Evolutionary conservation across 1,140 invertebrate genomes (phyloP).

Genomic region (Brachionus calyciflorus): DNA sequence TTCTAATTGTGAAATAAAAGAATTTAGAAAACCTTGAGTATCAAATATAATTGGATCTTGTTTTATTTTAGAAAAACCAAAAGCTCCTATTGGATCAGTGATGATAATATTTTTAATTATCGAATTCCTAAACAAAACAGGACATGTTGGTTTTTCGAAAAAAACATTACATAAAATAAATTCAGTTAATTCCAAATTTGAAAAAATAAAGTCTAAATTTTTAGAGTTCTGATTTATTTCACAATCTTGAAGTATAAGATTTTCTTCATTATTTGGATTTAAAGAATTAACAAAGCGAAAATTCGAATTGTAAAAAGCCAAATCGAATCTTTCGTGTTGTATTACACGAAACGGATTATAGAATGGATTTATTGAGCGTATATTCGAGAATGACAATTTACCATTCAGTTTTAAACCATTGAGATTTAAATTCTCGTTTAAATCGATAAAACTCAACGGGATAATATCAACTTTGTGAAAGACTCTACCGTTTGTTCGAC

Average conservation of each 20-base stretch:
- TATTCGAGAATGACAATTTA: conserved; percentile 4
- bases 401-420: conserved; percentile 5
- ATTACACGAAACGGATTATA: conserved; percentile 7
- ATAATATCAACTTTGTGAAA: conserved; percentile 26
- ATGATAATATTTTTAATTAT: conserved; percentile 14
- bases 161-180: conserved; percentile 18
- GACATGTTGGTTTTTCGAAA: conserved; percentile 10
- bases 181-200: not conserved
- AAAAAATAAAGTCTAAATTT: conserved; percentile 5
- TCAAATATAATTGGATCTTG: not conserved
- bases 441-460: not conserved
- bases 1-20: not conserved
- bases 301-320: conserved; percentile 25
- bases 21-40: not conserved
- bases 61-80: conserved; percentile 1
- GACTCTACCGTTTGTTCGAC: not conserved
- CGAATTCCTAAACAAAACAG: not conserved
- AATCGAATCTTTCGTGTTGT: not conserved
- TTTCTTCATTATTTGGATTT: not conserved
- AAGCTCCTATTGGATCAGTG: conserved; percentile 8
- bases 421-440: conserved; percentile 20
- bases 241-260: conserved; percentile 7
- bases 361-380: conserved; percentile 24
- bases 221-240: not conserved
- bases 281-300: not conserved